A percentile compares a stretch with the other conserved stretches of the same genome.
phyloP scores from a whole-genome alignment of 2,888 invertebrate genomes.

The Carpatolechia fugitivella region DNA sequence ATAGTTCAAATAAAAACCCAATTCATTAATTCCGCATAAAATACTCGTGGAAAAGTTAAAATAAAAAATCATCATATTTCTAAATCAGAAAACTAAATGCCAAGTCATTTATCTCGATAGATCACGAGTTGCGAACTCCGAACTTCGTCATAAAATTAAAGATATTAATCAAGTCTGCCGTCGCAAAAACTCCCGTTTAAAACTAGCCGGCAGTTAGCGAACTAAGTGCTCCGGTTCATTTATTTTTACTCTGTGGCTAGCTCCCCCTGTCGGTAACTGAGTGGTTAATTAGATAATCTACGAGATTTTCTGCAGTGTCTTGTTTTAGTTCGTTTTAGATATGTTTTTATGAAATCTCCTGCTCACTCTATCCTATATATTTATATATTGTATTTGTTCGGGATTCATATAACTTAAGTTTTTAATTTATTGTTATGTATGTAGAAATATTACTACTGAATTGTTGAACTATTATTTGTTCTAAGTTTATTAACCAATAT shows the following conservation, averaged over 20 bases:
- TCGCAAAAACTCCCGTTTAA: constrained; percentile 9
- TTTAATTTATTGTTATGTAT: too few relatives aligned
- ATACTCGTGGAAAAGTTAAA: too few relatives aligned
- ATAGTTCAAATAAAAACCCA: too few relatives aligned
- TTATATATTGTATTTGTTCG: too few relatives aligned
- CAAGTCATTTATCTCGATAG: not conserved
- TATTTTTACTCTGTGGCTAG: constrained; percentile 8
- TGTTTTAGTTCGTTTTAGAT: too few relatives aligned
- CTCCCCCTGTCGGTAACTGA: not conserved
- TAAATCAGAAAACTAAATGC: not conserved
- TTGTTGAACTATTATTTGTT: too few relatives aligned
- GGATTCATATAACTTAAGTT: too few relatives aligned
- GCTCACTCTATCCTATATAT: too few relatives aligned
- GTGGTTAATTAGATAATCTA: constrained; percentile 10
- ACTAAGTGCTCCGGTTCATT: constrained; percentile 10
- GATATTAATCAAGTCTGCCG: constrained; percentile 10
- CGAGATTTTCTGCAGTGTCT: not conserved
- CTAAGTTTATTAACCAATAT: too few relatives aligned
- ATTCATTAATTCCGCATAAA: too few relatives aligned
- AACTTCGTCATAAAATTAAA: constrained; percentile 7
- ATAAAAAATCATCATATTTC: not conserved
- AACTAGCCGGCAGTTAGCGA: constrained; percentile 5
- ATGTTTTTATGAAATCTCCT: too few relatives aligned
- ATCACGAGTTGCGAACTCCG: not conserved
- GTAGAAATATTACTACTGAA: too few relatives aligned